phyloP scores from a whole-genome alignment of 2,888 invertebrate species.

The Thecophora atra region DNA sequence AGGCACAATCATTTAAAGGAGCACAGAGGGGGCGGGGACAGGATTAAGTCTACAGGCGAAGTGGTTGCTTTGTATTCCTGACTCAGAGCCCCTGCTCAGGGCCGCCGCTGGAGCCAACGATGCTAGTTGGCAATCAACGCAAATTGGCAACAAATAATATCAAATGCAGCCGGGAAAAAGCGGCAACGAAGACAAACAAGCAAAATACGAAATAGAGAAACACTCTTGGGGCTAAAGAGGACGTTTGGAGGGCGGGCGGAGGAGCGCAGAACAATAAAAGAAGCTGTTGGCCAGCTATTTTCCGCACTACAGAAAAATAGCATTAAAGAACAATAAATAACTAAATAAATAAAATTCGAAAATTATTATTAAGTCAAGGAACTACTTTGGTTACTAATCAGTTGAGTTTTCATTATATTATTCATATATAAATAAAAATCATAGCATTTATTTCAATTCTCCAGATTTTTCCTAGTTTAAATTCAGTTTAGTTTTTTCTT shows the following conservation, averaged over 20 bases:
- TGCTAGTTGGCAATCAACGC: slow-evolving; percentile 36
- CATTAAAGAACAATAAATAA: too few relatives aligned
- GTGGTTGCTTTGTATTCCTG: background rate
- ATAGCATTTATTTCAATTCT: too few relatives aligned
- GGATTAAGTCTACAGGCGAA: slow-evolving; percentile 6
- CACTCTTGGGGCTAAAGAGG: background rate
- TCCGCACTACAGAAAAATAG: background rate
- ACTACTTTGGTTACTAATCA: too few relatives aligned
- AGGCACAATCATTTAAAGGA: slow-evolving; percentile 25
- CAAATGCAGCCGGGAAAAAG: slow-evolving; percentile 3
- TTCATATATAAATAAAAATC: too few relatives aligned
- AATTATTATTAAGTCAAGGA: too few relatives aligned
- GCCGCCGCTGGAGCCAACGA: slow-evolving; percentile 6
- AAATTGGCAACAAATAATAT: slow-evolving; percentile 36
- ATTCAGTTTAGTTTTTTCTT: background rate
- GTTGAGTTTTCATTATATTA: too few relatives aligned
- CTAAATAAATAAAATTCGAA: too few relatives aligned
- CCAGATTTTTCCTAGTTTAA: too few relatives aligned
- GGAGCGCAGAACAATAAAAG: background rate
- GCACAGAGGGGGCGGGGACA: slow-evolving; percentile 10
- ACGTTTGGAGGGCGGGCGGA: background rate
- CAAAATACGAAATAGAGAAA: background rate
- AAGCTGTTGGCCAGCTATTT: too few relatives aligned
- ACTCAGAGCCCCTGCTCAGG: background rate
- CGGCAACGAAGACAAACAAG: slow-evolving; percentile 2